A percentile compares a stretch with the other conserved stretches of the same genome.
phyloP scores from a whole-genome alignment of 2,797 vertebrate genomes.

The Melanotaenia maccullochi region DNA sequence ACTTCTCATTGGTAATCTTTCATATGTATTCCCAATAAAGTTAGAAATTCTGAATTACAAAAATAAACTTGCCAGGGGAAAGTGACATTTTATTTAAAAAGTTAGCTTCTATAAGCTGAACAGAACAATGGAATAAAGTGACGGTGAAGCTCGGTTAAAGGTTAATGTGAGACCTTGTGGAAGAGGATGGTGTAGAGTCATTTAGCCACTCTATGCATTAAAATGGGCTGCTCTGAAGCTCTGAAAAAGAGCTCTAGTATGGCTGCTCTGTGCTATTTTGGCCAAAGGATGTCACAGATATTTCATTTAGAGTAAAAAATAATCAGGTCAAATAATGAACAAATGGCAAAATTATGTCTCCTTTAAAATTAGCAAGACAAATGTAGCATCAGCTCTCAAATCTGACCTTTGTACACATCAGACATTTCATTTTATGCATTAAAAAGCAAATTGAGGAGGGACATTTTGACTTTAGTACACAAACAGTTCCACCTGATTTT shows the following conservation, averaged over 20 bases:
- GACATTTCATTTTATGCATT: conserved; percentile 18
- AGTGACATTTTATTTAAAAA: too few species aligned
- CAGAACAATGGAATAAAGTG: too few species aligned
- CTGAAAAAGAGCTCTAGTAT: background rate
- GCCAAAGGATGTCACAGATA: background rate
- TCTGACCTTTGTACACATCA: background rate
- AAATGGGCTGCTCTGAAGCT: background rate
- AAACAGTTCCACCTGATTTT: conserved; percentile 17
- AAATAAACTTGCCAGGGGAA: too few species aligned
- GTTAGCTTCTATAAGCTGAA: too few species aligned
- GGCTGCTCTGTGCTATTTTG: background rate
- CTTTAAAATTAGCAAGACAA: background rate
- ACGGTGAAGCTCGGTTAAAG: too few species aligned
- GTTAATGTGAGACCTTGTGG: background rate
- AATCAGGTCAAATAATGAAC: background rate
- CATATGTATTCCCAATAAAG: too few species aligned
- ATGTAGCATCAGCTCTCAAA: background rate
- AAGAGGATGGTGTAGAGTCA: background rate
- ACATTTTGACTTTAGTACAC: conserved; percentile 31
- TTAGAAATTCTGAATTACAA: too few species aligned
- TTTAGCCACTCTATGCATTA: background rate
- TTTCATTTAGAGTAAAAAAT: background rate
- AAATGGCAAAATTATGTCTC: background rate
- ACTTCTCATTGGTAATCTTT: too few species aligned
- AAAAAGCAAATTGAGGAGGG: conserved; percentile 30